Evolutionary conservation across 2,888 invertebrate species (phyloP).

Genomic region (Dromius quadrimaculatus): DNA sequence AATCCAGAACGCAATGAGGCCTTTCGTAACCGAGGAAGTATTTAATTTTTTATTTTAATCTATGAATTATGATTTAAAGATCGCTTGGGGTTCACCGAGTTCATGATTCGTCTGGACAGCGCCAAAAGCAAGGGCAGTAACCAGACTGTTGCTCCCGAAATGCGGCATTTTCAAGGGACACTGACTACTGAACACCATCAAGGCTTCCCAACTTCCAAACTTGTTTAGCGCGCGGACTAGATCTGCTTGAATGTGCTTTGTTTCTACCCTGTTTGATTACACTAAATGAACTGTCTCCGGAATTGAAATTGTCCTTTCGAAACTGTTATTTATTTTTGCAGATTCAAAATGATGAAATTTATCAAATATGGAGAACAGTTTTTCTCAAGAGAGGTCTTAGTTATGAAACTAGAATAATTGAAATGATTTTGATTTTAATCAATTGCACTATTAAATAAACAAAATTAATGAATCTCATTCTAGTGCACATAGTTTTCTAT

Average conservation of each 20-base stretch:
- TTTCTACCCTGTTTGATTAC: background rate
- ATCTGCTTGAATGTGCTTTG: slow-evolving; percentile 12
- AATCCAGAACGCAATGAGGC: background rate
- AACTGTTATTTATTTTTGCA: too few relatives aligned
- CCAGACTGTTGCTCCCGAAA: slow-evolving; percentile 35
- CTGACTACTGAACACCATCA: slow-evolving; percentile 7
- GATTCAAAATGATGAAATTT: too few relatives aligned
- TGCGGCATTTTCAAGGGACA: slow-evolving; percentile 32
- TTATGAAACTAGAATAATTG: too few relatives aligned
- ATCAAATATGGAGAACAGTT: too few relatives aligned
- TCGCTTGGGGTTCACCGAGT: slow-evolving; percentile 12
- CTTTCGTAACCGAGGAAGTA: background rate
- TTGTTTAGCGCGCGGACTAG: background rate
- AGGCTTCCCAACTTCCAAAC: slow-evolving; percentile 2
- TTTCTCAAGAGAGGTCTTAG: too few relatives aligned
- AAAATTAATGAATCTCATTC: too few relatives aligned
- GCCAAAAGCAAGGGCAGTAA: slow-evolving; percentile 25
- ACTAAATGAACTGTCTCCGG: background rate
- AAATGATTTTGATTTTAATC: too few relatives aligned
- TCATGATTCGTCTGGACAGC: slow-evolving; percentile 7
- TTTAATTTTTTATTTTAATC: background rate
- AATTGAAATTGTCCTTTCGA: too few relatives aligned
- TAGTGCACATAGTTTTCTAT: too few relatives aligned
- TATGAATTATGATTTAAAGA: background rate
- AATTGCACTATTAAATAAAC: too few relatives aligned